Percentiles rank a stretch among this genome's conserved stretches.
Conservation (phyloP, 2,113 vertebrate genomes). For the Varanus komodoensis region DNA sequence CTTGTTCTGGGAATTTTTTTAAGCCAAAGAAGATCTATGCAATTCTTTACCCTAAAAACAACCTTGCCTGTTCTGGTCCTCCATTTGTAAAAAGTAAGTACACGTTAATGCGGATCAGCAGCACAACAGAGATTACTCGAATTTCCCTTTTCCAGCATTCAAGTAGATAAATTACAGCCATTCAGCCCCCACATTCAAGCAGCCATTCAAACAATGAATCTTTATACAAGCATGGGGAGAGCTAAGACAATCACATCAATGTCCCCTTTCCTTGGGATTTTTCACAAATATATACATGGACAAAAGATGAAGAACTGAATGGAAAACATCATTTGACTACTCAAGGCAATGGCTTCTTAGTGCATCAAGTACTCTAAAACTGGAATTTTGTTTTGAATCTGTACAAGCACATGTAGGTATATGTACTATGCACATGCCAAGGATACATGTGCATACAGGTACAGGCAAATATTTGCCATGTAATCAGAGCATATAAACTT, state of each 20-base stretch:
- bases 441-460: no score
- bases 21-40: background rate
- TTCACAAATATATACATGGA: background rate
- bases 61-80: background rate
- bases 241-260: background rate
- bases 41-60: background rate
- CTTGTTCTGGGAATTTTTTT: slow-evolving; percentile 4
- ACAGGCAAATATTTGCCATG: background rate
- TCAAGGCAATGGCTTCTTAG: background rate
- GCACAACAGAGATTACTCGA: background rate
- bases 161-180: background rate
- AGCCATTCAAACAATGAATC: background rate
- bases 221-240: background rate
- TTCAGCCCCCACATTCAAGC: slow-evolving; percentile 40
- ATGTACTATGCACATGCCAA: background rate
- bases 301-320: background rate
- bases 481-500: background rate
- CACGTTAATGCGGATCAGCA: background rate
- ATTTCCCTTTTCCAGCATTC: slow-evolving; percentile 9
- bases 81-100: background rate
- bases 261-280: background rate
- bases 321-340: fast-evolving
- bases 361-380: background rate
- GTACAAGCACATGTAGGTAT: background rate
- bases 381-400: background rate